Conservation (phyloP, 2,113 vertebrate genomes). For the Coptodon bakossiorum region DNA sequence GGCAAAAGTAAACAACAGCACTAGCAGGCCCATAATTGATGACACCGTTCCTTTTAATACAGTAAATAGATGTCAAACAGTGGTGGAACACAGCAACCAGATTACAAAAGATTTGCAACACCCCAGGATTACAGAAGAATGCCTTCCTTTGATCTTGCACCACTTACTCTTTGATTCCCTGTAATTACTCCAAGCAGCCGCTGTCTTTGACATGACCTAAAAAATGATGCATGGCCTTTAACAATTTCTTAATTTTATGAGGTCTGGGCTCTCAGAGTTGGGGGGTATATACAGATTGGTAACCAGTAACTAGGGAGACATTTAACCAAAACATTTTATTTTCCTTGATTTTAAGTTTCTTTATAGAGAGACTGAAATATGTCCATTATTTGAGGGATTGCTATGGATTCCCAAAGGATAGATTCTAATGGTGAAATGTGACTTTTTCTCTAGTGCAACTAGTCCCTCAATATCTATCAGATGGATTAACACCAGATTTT, state of each 20-base stretch:
- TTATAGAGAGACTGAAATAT: not conserved
- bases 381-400: not conserved
- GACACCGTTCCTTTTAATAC: conserved; percentile 66
- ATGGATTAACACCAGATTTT: not conserved
- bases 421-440: not conserved
- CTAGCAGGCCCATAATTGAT: conserved; percentile 62
- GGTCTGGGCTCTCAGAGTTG: not conserved
- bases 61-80: conserved; percentile 75
- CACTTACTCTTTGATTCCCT: conserved; percentile 68
- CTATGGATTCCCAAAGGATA: not conserved
- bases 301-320: not conserved
- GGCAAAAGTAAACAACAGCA: conserved; percentile 65
- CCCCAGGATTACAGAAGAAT: conserved; percentile 70
- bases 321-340: not conserved
- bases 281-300: not conserved
- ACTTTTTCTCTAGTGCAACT: not conserved
- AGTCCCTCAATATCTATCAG: not conserved
- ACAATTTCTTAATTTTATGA: conserved; percentile 55
- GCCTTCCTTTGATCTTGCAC: conserved; percentile 67
- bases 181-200: conserved; percentile 63
- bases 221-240: conserved; percentile 52
- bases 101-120: conserved; percentile 73
- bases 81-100: conserved; percentile 55
- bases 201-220: conserved; percentile 29
- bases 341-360: not conserved